Evolutionary conservation across 2,797 vertebrate species (phyloP), one percentile per base, ranked within the genome.

Genomic region (Margarornis squamiger): DNA sequence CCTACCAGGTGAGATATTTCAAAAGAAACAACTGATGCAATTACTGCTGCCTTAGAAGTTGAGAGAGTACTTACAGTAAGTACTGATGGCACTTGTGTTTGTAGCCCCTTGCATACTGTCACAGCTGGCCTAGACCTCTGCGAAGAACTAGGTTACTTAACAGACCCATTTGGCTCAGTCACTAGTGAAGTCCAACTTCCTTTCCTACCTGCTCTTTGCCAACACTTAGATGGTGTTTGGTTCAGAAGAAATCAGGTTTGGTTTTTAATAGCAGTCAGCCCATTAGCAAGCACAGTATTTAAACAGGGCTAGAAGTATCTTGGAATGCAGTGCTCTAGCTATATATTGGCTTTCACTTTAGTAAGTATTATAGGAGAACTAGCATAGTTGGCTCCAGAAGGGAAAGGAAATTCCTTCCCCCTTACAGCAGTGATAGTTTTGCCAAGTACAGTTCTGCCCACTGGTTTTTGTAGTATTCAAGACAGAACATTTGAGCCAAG

Each of bases 1-100:
- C 99, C 99, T n/a, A 96, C 98, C 58, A 99, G 99, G 99, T 99
- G 91, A 93, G 97, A 58, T 57, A 55, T 34, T 71, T 67, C 63
- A 81, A 48, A 81, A 71, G 27, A 82, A 72, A 34, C 23, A 78
- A 27, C 19, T 30, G 8, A 9, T 62, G 12, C 18, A 74, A 61
- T 93, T 93, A 34, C 22, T 67, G 20, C 57, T 89, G 21, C 54
- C 39, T 43, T 62, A 82, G 32, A 48, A 74, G 12, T 4, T 66
- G 77, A 45, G 12, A 24, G n/a, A 80, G n/a, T 72, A 55, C 51
- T 81, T 92, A 39, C 30, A 32, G 21, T 41, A 63, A 61, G 20
- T 66, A 34, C 41, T 57, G 43, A 76, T 76, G 59, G 24, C 55
- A 76, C 39, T 79, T 19, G 15, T 81, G 7, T 58, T 86, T 67